phyloP scores from a whole-genome alignment of 2,888 invertebrate genomes.

The Mesochorus sp. region DNA sequence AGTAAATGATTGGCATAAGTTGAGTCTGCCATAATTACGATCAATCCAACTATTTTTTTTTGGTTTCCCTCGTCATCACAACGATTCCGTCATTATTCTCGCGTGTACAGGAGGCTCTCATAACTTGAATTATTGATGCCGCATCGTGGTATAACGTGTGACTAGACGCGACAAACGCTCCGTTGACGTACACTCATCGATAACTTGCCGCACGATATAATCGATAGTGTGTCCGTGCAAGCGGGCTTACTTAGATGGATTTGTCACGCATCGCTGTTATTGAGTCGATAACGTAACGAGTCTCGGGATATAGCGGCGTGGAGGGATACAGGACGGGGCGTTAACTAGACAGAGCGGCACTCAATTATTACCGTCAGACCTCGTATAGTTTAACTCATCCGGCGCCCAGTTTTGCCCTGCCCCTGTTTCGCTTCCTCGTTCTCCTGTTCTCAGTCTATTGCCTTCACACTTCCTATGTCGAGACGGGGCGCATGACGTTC shows the following conservation, averaged over 20 bases:
- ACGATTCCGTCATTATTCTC: conserved; percentile 9
- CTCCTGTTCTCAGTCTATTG: conserved; percentile 35
- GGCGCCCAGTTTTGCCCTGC: conserved; percentile 48
- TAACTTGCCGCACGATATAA: background rate
- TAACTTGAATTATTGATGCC: background rate
- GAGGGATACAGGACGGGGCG: conserved; percentile 65
- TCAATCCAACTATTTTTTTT: background rate
- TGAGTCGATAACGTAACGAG: conserved; percentile 81
- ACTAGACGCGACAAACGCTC: conserved; percentile 11
- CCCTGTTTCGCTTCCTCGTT: conserved; percentile 54
- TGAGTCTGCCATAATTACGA: background rate
- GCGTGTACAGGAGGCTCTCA: background rate
- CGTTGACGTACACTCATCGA: background rate
- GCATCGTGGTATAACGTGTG: background rate
- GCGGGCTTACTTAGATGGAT: conserved; percentile 78
- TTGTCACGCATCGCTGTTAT: conserved; percentile 80
- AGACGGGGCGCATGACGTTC: conserved; percentile 50
- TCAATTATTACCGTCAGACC: conserved; percentile 82
- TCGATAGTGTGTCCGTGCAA: conserved; percentile 67
- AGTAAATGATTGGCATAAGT: background rate
- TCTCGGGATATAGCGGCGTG: conserved; percentile 70
- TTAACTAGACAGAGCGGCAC: conserved; percentile 82
- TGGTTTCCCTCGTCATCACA: too few species aligned
- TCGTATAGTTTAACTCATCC: conserved; percentile 80
- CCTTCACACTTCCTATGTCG: conserved; percentile 42